A percentile compares a stretch with the other conserved stretches of the same genome.
phyloP scores from a whole-genome alignment of 1,140 invertebrate species.

The Papilio dardanus region DNA sequence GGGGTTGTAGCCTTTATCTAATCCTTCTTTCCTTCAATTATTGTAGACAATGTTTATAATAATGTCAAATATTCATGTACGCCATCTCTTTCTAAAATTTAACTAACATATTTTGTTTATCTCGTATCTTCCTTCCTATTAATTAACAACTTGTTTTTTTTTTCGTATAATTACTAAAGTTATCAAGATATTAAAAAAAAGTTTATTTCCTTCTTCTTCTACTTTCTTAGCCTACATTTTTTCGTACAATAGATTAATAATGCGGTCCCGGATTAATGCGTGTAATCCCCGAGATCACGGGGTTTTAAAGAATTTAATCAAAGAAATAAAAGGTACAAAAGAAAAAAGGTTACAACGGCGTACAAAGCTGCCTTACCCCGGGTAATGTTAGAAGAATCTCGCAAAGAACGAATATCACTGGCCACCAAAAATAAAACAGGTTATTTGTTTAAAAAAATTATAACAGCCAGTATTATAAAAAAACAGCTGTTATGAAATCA shows the following conservation, averaged over 20 bases:
- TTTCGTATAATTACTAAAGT: no score
- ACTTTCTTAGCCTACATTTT: not conserved
- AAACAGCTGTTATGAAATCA: not conserved
- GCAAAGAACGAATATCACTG: not conserved
- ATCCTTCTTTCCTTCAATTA: no score
- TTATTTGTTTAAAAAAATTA: not conserved
- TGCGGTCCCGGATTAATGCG: slow-evolving; percentile 19
- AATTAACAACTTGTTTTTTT: no score
- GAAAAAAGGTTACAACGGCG: slow-evolving; percentile 5
- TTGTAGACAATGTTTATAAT: not conserved
- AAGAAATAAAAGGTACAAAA: slow-evolving; percentile 26
- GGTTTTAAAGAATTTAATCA: slow-evolving; percentile 29
- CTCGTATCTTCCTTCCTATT: no score
- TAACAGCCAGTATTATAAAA: not conserved
- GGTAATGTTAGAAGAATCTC: not conserved
- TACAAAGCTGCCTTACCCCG: not conserved
- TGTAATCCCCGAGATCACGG: slow-evolving; percentile 12
- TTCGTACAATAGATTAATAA: slow-evolving; percentile 16
- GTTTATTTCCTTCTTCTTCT: not conserved
- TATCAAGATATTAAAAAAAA: not conserved
- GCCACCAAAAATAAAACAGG: not conserved
- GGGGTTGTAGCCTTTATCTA: no score
- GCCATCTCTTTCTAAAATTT: not conserved
- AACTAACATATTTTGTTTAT: slow-evolving; percentile 18
- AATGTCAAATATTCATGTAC: not conserved